Base-by-base conservation (phyloP, 2,797 vertebrate species). In the Glossophaga mutica region DNA sequence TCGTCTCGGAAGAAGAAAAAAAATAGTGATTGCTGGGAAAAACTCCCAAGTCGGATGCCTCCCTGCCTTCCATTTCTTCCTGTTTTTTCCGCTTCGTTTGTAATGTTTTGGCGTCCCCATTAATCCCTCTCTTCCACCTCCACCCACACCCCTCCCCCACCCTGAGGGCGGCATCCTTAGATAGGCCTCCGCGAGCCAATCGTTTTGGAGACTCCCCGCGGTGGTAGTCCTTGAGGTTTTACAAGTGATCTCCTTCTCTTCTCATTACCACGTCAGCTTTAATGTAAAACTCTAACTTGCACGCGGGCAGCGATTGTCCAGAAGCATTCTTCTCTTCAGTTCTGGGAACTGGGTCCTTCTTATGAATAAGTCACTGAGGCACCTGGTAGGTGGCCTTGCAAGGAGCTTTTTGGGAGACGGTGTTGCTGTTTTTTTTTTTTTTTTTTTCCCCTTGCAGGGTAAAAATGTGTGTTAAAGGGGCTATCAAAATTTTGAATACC, bases 221-320 rank as follows among this genome's bases (percentile, higher is more conserved):
- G 48, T 3, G 1, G 14, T 48, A 3, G 46, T 12, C 46, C 46
- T 44, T 0, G 3, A 8, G n/a, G 39, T 26, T 50, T 65, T 15
- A 22, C 67, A 29, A 24, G 16, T 16, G 32, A 42, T 2, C 26
- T 46, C 46, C 26, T 86, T 24, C 7, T 32, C n/a, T 24, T 50
- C 14, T 8, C 2, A 1, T 16, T 6, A 1, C 2, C 21, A 1
- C 8, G 5, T 26, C 10, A 4, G 24, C 26, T 42, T 71, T 32
- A 0, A 3, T 14, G 65, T 71, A 42, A 92, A 83, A 87, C 15
- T 52, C 70, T 21, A 52, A 48, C 62, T 2, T 0, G 6, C 15
- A 1, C 6, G 1, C 0, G 2, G 26, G 22, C 2, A n/a, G n/a
- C n/a, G n/a, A n/a, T n/a, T n/a, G n/a, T 22, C 19, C 42, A 71